Evolutionary conservation across 2,888 invertebrate genomes (phyloP), one percentile per base, ranked within the genome.

Genomic region (Acrobeloides nanus): DNA sequence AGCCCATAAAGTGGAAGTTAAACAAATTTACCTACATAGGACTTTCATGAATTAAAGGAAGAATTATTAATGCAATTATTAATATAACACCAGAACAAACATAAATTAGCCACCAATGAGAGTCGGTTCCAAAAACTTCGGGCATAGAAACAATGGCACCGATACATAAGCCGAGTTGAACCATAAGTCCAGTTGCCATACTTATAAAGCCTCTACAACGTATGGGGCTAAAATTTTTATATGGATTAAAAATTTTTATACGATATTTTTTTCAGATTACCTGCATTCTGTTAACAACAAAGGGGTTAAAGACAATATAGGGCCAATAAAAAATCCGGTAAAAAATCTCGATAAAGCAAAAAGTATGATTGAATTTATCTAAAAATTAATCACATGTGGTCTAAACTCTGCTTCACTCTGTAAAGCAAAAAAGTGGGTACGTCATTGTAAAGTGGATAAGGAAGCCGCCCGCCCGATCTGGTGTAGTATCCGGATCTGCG

Each of bases 131-230:
- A 20, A 66, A 54, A 12, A 67, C 51, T 18, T 56, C 52, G 12
- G 65, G 66, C 59, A 66, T 62, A 15, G 57, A 61, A 26, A 62
- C 35, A 10, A 64, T 42, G 27, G 66, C 55, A 12, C 60, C 66
- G 26, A 58, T 34, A 4, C 63, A 53, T 7, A 61, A 38, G 8
- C 60, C 62, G 3, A 56, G 7, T 42, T 66, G 65, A 24, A 66
- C 49, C 44, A 59, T 40, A 17, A 66, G 43, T 12, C 61, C 66
- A 5, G 62, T 64, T 1, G 61, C 51, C 46, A 66, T 57, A 33
- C 62, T 53, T 18, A 66, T 53, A 10, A 51, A 38, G 18, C 66
- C 66, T 8, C 66, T 60, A 24, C 62, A 57, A 24, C 35, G 26
- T 3, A 54, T 45, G 3, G 66, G 66, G 42, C 61, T 64, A 34